A percentile compares a stretch with the other conserved stretches of the same genome.
phyloP scores from a whole-genome alignment of 2,113 vertebrate genomes.

The Pleuronectes platessa region DNA sequence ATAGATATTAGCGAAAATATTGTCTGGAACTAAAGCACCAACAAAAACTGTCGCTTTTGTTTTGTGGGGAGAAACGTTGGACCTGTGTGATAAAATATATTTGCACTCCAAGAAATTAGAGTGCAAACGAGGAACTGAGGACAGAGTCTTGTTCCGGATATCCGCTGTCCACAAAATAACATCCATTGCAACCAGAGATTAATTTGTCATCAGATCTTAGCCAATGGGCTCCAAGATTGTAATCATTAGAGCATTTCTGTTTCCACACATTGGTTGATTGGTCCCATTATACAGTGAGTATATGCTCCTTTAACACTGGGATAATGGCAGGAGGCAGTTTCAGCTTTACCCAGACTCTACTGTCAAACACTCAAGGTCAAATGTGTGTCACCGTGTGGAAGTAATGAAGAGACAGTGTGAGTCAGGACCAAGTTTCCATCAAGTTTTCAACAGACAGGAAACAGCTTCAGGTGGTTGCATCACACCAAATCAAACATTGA shows the following conservation, averaged over 20 bases:
- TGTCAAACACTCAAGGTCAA: neutral
- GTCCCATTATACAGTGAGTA: neutral
- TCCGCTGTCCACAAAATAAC: neutral
- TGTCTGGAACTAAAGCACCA: too few relatives aligned
- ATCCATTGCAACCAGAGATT: too few relatives aligned
- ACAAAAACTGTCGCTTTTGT: too few relatives aligned
- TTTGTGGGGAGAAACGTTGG: neutral
- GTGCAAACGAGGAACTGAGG: too few relatives aligned
- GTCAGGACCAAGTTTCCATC: too few relatives aligned
- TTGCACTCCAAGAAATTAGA: too few relatives aligned
- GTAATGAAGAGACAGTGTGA: neutral
- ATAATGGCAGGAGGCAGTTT: neutral
- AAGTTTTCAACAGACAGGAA: constrained; percentile 2
- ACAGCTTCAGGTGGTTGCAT: neutral
- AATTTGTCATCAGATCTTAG: neutral
- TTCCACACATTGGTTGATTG: neutral
- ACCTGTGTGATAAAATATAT: neutral
- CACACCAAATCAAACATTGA: constrained; percentile 10
- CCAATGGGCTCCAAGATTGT: neutral
- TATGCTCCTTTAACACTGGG: neutral
- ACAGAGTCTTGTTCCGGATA: too few relatives aligned
- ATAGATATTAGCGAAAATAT: too few relatives aligned
- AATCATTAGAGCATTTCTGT: neutral
- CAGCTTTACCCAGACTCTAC: neutral
- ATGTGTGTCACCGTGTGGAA: constrained; percentile 4